Percentiles rank a stretch among this genome's conserved stretches.
Evolutionary conservation across 37 sponge, comb jelly and placozoan genomes (phyloP).

Genomic region (Aphrocallistes beatrix): DNA sequence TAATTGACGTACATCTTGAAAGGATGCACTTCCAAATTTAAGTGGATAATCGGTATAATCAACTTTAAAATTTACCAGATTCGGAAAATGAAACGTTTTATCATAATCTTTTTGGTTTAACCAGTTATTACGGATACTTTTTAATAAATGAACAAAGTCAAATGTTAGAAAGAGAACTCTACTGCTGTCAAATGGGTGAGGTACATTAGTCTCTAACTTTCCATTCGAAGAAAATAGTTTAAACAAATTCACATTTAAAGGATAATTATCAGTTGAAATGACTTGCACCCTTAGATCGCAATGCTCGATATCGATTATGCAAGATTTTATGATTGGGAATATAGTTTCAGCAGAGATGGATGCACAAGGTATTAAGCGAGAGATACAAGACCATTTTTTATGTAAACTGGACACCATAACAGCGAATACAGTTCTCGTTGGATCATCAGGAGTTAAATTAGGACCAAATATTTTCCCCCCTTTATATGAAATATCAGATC

Average conservation of each 20-base stretch:
- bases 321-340: neutral
- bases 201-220: neutral
- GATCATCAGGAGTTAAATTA: neutral
- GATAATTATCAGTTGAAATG: constrained; percentile 11
- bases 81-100: neutral
- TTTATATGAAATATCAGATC: neutral
- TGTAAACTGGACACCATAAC: neutral
- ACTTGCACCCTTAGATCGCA: neutral
- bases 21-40: neutral
- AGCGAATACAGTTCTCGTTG: neutral
- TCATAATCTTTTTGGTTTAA: neutral
- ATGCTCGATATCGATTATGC: neutral
- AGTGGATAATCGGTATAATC: neutral
- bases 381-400: neutral
- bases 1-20: neutral
- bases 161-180: neutral
- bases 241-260: neutral
- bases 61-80: neutral
- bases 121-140: constrained; percentile 1
- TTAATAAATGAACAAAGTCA: no score
- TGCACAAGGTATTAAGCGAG: neutral
- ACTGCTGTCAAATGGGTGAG: neutral
- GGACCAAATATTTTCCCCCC: neutral
- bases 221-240: neutral
- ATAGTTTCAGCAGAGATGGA: neutral